Base-by-base conservation (phyloP, 2,888 invertebrate genomes). In the Zhuqinia jingwanae region DNA sequence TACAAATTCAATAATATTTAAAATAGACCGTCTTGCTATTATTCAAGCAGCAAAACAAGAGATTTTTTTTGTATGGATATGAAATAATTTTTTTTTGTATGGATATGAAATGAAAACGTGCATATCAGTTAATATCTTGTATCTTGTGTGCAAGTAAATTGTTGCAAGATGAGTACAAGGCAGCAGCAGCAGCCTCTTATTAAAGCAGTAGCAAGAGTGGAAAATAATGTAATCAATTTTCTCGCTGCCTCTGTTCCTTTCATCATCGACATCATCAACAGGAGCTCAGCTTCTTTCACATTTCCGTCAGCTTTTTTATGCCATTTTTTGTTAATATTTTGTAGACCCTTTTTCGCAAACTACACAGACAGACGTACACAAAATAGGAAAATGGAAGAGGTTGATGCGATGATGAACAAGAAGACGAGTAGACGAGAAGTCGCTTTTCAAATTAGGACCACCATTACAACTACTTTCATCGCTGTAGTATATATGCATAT, bases 371-470 rank as follows among this genome's bases (percentile, higher is more conserved):
- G 36, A 36, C 8, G 8, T 8, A 36, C 36, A 36, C 8, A 3
- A 36, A 36, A 36, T 8, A 36, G 36, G 36, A 36, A 36, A 36
- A 36, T 36, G 36, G 36, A 8, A 36, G 36, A 36, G 36, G 47
- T 73, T 25, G 27, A 30, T 20, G 15, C 22, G 76, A 58, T 56
- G 58, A 76, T 56, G 56, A 56, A 56, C 30, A 76, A 47, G 56
- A 56, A 36, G 56, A 73, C 47, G 58, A 73, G 73, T 70, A 68
- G 81, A 81, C 53, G 65, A 77, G 50, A 76, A 84, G 87, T 82
- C 87, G 73, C 80, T 89, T 89, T 88, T 85, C 88, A 89, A 89
- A 89, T 89, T 88, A 89, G 88, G 75, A 76, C 87, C 89, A 88
- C 89, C 89, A 89, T 89, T 88, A 89, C 70, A 78, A 68, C 30